A percentile compares a stretch with the other conserved stretches of the same genome.
Evolutionary conservation across 2,888 invertebrate species (phyloP).

Genomic region (Rugalucina vietnamica): DNA sequence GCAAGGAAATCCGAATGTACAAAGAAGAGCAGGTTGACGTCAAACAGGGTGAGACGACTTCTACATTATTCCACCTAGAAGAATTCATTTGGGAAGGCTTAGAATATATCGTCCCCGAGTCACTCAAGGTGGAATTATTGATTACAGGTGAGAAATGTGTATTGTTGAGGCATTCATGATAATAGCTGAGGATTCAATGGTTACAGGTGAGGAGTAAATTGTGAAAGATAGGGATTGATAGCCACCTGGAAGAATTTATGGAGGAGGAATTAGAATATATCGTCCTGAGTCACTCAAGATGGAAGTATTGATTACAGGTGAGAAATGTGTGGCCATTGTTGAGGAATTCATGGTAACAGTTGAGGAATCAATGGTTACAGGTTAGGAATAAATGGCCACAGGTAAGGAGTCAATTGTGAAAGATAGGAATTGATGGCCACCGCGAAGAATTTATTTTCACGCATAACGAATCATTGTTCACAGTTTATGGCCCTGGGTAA

Average conservation of each 20-base stretch:
- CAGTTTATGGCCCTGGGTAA: too few relatives aligned
- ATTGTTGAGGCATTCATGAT: too few relatives aligned
- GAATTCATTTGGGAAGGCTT: constrained; percentile 5
- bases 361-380: too few relatives aligned
- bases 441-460: constrained; percentile 15
- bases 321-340: too few relatives aligned
- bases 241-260: constrained; percentile 11
- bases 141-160: constrained; percentile 46
- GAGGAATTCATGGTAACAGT: too few relatives aligned
- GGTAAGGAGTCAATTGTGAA: too few relatives aligned
- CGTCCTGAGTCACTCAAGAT: constrained; percentile 36
- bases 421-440: too few relatives aligned
- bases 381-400: too few relatives aligned
- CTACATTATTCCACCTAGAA: neutral
- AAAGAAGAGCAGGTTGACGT: neutral
- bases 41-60: neutral
- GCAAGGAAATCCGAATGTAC: constrained; percentile 11
- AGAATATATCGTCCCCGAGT: constrained; percentile 25
- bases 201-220: too few relatives aligned
- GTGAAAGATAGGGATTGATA: too few relatives aligned
- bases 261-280: neutral
- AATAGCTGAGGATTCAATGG: too few relatives aligned
- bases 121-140: constrained; percentile 22
- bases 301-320: constrained; percentile 38
- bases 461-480: too few relatives aligned